phyloP scores from a whole-genome alignment of 37 sponge, comb jelly and placozoan genomes.

The Hexactinellida sp. region DNA sequence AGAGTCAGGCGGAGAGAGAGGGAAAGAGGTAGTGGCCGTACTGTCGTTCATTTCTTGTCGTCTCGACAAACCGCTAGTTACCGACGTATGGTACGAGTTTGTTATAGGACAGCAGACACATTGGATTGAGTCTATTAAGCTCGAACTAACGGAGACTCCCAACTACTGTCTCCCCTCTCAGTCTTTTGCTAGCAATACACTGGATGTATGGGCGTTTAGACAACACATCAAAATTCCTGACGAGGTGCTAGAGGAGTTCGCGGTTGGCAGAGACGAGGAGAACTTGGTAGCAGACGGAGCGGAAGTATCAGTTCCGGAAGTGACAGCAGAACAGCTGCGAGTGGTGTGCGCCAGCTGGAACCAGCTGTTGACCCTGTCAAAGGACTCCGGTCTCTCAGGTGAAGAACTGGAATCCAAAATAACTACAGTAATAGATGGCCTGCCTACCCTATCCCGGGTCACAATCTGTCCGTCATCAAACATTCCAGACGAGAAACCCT shows the following conservation, averaged over 20 bases:
- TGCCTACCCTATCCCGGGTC: not conserved
- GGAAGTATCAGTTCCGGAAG: not conserved
- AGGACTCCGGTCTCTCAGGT: not conserved
- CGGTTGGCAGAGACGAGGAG: not conserved
- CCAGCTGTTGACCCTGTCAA: not conserved
- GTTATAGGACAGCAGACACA: not conserved
- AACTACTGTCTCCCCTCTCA: not conserved
- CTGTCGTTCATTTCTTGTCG: not conserved
- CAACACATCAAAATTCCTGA: not conserved
- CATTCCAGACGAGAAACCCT: not conserved
- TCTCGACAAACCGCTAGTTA: not conserved
- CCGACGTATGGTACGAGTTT: not conserved
- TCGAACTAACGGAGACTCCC: not conserved
- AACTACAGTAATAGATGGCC: not conserved
- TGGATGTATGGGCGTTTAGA: not conserved
- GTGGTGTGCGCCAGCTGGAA: not conserved
- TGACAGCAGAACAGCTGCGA: not conserved
- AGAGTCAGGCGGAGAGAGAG: not conserved
- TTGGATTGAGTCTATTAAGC: not conserved
- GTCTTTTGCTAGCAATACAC: not conserved
- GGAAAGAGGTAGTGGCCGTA: not conserved
- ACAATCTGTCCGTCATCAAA: not conserved
- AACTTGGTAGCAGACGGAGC: not conserved
- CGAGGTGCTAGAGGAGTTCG: not conserved
- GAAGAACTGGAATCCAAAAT: not conserved